Conservation (phyloP, 2,888 invertebrate genomes). For the Eulithis prunata region DNA sequence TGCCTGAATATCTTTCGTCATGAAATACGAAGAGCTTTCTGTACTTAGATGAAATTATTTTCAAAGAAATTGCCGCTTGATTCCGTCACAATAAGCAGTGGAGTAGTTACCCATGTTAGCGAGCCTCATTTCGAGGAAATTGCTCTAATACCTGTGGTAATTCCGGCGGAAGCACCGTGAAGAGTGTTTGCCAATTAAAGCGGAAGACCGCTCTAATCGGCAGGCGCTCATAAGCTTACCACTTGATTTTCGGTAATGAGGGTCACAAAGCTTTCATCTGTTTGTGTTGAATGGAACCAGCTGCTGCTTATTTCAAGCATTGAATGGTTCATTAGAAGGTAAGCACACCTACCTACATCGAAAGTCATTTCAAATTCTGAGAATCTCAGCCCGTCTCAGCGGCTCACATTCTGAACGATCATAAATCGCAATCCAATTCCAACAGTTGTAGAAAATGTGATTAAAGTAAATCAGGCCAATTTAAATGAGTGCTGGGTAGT, state of each 20-base stretch:
- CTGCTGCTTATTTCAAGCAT: constrained; percentile 3
- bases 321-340: constrained; percentile 12
- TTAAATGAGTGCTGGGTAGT: constrained; percentile 77
- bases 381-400: not conserved
- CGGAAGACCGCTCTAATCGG: constrained; percentile 27
- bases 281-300: constrained; percentile 5
- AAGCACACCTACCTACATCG: not conserved
- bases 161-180: constrained; percentile 18
- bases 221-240: constrained; percentile 26
- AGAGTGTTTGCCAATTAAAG: constrained; percentile 31
- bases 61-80: not conserved
- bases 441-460: constrained; percentile 67
- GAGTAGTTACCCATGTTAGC: constrained; percentile 21
- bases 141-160: constrained; percentile 33
- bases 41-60: not conserved
- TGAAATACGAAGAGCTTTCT: too few relatives aligned
- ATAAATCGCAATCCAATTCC: constrained; percentile 55
- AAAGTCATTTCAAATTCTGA: constrained; percentile 1
- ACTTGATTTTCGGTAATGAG: constrained; percentile 29
- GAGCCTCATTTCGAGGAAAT: constrained; percentile 30
- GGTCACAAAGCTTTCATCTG: constrained; percentile 12
- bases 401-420: constrained; percentile 13
- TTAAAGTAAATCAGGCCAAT: constrained; percentile 80
- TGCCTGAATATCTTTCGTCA: too few relatives aligned
- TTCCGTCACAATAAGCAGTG: constrained; percentile 19